A percentile compares a stretch with the other conserved stretches of the same genome.
Conservation (phyloP, 2,888 invertebrate species). For the Acleris emargana region DNA sequence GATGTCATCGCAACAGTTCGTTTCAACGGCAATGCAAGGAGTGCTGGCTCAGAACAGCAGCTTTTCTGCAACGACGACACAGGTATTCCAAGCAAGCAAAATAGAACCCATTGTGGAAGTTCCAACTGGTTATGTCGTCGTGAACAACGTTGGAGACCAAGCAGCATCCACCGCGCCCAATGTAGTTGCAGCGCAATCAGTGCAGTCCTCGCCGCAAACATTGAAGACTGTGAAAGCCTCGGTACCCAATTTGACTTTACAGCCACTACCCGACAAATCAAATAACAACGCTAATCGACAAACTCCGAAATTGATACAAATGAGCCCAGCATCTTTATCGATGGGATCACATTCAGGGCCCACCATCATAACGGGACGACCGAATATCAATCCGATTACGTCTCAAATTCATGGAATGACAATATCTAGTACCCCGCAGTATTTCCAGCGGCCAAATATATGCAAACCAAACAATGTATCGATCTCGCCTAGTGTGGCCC, state of each 20-base stretch:
- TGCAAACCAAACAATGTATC: slow-evolving; percentile 68
- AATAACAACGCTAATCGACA: slow-evolving; percentile 63
- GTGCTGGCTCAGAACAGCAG: slow-evolving; percentile 92
- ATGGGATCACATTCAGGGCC: slow-evolving; percentile 64
- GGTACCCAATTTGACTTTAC: slow-evolving; percentile 76
- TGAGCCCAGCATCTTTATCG: slow-evolving; percentile 62
- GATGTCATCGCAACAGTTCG: slow-evolving; percentile 94
- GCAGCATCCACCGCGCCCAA: slow-evolving; percentile 68
- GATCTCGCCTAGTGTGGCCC: slow-evolving; percentile 75
- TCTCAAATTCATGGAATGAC: slow-evolving; percentile 78
- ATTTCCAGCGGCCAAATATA: slow-evolving; percentile 63
- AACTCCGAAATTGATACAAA: slow-evolving; percentile 76
- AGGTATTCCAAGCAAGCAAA: slow-evolving; percentile 93
- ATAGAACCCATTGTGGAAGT: slow-evolving; percentile 92
- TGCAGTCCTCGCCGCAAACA: slow-evolving; percentile 70
- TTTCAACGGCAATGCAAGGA: slow-evolving; percentile 91
- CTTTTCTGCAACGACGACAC: slow-evolving; percentile 92
- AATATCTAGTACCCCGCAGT: slow-evolving; percentile 67
- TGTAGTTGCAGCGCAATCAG: slow-evolving; percentile 71
- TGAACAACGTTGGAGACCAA: slow-evolving; percentile 84
- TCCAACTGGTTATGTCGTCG: slow-evolving; percentile 87
- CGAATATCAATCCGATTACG: slow-evolving; percentile 76
- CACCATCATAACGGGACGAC: slow-evolving; percentile 67
- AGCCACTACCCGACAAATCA: slow-evolving; percentile 76
- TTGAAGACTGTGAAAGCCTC: slow-evolving; percentile 71